phyloP scores from a whole-genome alignment of 2,113 vertebrate species.

The Fulica atra region DNA sequence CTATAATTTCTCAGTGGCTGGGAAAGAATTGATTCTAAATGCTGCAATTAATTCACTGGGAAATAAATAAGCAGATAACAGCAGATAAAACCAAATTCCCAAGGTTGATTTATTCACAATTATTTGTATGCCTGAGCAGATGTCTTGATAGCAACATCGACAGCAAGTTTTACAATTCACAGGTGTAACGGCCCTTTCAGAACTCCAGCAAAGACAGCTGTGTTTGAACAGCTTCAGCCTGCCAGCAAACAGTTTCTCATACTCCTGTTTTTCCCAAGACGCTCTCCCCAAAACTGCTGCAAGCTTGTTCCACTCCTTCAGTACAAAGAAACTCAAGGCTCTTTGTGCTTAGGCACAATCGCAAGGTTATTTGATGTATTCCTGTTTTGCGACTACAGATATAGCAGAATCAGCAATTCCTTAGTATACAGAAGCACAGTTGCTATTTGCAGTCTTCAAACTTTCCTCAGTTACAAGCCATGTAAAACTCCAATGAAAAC shows the following conservation, averaged over 20 bases:
- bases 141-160: neutral
- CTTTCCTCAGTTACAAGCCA: neutral
- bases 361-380: neutral
- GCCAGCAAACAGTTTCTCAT: neutral
- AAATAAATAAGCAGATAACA: neutral
- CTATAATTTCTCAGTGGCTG: neutral
- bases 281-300: neutral
- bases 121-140: constrained; percentile 11
- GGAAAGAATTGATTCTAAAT: neutral
- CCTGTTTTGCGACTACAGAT: neutral
- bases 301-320: neutral
- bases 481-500: neutral
- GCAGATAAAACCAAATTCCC: neutral
- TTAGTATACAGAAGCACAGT: neutral
- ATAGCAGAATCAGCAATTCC: neutral
- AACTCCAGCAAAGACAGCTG: neutral
- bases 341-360: neutral
- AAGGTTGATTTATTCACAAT: neutral
- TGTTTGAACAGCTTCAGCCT: constrained; percentile 12
- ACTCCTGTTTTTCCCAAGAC: neutral
- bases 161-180: neutral
- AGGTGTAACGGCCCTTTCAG: neutral
- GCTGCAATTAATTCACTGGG: neutral
- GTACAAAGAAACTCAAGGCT: neutral
- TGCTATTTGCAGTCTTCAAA: neutral